Conservation (phyloP, 2,113 vertebrate species). For the human (Homo sapiens) region GRCh38 chr7:30393001-30393500, state of each 20-base stretch:
- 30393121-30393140: too few species aligned
- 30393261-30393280: neutral
- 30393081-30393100: too few species aligned
- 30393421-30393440: neutral
- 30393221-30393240: too few species aligned
- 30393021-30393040: too few species aligned
- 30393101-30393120: too few species aligned
- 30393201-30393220: too few species aligned
- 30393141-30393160: too few species aligned
- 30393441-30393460: neutral
- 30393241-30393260: neutral
- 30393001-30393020: too few species aligned
- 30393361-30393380: neutral
- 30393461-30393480: neutral
- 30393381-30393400: neutral
- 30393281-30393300: neutral
- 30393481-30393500: neutral
- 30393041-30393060: too few species aligned
- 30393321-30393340: neutral
- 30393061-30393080: too few species aligned
- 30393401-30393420: neutral
- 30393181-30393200: too few species aligned
- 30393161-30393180: too few species aligned
- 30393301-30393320: neutral
- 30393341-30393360: neutral